phyloP scores from a whole-genome alignment of 2,888 invertebrate genomes.

The Lagria hirta region DNA sequence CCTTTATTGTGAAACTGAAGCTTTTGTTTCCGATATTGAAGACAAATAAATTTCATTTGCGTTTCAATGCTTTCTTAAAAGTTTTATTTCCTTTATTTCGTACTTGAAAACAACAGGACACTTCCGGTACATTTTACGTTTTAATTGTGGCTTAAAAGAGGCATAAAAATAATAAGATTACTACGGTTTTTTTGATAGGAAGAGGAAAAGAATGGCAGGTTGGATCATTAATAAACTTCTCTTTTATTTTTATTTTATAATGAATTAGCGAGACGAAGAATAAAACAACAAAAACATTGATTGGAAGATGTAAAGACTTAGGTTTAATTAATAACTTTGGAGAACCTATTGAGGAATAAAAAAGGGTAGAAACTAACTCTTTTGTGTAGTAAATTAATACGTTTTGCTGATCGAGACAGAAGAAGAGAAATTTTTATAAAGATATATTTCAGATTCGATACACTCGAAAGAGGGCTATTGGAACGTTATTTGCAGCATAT shows the following conservation, averaged over 20 bases:
- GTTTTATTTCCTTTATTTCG: slow-evolving; percentile 3
- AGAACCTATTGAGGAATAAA: too few species aligned
- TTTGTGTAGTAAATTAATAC: too few species aligned
- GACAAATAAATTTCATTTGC: slow-evolving; percentile 9
- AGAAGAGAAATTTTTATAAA: too few species aligned
- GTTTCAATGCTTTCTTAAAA: slow-evolving; percentile 5
- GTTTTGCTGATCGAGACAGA: too few species aligned
- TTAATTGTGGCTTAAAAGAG: slow-evolving; percentile 17
- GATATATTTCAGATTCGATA: too few species aligned
- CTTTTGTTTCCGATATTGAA: slow-evolving; percentile 8
- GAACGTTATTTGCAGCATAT: too few species aligned
- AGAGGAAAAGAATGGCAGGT: slow-evolving; percentile 23
- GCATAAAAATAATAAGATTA: slow-evolving; percentile 27
- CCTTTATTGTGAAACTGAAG: too few species aligned
- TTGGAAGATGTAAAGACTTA: too few species aligned
- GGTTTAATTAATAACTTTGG: too few species aligned
- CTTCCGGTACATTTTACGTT: slow-evolving; percentile 16
- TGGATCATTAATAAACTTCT: slow-evolving; percentile 25
- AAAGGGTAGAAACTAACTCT: too few species aligned
- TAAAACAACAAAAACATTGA: too few species aligned
- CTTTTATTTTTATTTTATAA: slow-evolving; percentile 20
- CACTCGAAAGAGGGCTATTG: too few species aligned
- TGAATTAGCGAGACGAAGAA: slow-evolving; percentile 24
- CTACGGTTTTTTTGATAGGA: slow-evolving; percentile 23
- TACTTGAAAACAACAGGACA: slow-evolving; percentile 13